Evolutionary conservation across 2,797 vertebrate species (phyloP).

Genomic region (Peromyscus aztecus): DNA sequence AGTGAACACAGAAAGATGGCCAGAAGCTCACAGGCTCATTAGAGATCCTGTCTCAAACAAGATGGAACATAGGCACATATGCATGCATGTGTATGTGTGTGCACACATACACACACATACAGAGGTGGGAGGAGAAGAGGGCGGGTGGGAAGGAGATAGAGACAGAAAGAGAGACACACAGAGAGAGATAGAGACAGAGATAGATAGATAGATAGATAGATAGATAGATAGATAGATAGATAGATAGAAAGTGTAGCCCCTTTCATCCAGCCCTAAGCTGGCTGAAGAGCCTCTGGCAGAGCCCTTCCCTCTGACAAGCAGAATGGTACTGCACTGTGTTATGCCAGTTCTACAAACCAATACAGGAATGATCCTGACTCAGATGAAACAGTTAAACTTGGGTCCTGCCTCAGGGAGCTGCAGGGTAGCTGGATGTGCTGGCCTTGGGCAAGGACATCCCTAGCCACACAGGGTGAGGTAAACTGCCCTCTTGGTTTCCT

Average conservation of each 20-base stretch:
- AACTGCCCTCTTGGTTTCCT: neutral
- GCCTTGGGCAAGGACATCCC: neutral
- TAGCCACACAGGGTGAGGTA: neutral
- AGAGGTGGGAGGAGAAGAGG: neutral
- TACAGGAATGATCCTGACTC: slow-evolving; percentile 45
- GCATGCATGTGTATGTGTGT: no score
- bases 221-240: no score
- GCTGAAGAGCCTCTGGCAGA: neutral
- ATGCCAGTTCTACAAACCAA: rapidly evolving
- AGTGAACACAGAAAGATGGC: neutral
- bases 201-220: no score
- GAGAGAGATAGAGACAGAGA: no score
- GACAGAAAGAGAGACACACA: no score
- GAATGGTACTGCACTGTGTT: neutral
- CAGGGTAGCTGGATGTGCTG: neutral
- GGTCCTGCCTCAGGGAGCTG: neutral
- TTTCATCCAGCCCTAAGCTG: neutral
- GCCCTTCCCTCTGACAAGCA: neutral
- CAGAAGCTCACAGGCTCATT: neutral
- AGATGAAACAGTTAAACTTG: slow-evolving; percentile 31
- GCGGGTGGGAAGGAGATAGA: neutral
- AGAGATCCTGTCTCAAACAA: neutral
- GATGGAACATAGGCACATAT: neutral
- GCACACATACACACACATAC: no score
- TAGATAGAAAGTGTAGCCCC: neutral